Conservation (phyloP, 2,888 invertebrate genomes). For the Myathropa florea region DNA sequence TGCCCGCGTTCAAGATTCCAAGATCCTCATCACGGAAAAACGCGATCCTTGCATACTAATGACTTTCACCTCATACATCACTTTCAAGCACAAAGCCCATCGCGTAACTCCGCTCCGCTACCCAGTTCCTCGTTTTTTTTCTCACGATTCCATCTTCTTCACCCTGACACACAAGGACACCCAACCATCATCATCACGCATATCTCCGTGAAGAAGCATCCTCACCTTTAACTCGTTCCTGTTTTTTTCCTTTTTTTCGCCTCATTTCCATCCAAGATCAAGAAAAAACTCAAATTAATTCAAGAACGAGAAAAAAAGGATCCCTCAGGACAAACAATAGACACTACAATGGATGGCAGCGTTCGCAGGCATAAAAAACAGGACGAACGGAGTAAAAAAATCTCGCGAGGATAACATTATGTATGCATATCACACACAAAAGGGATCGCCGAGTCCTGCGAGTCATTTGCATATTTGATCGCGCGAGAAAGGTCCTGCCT, state of each 20-base stretch:
- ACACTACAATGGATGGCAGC: conserved; percentile 58
- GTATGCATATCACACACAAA: conserved; percentile 68
- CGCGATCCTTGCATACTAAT: conserved; percentile 68
- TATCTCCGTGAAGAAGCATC: conserved; percentile 62
- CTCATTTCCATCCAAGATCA: conserved; percentile 70
- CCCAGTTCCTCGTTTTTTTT: conserved; percentile 48
- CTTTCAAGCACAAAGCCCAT: neutral
- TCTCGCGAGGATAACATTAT: conserved; percentile 65
- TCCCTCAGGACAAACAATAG: conserved; percentile 69
- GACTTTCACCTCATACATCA: conserved; percentile 64
- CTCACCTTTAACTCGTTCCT: conserved; percentile 67
- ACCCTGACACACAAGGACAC: conserved; percentile 67
- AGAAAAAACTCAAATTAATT: conserved; percentile 67
- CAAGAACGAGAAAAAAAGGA: conserved; percentile 67
- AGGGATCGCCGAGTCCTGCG: conserved; percentile 66
- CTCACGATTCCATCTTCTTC: conserved; percentile 68
- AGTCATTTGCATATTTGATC: conserved; percentile 70
- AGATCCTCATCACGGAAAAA: conserved; percentile 43
- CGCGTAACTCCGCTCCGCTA: neutral
- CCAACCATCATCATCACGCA: conserved; percentile 52
- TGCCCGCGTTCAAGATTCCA: conserved; percentile 10
- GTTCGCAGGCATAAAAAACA: conserved; percentile 63
- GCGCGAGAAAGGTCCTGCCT: conserved; percentile 67
- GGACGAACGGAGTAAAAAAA: conserved; percentile 34
- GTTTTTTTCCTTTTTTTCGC: conserved; percentile 66